Conservation (phyloP, 2,888 invertebrate genomes). For the Cerastoderma edule region DNA sequence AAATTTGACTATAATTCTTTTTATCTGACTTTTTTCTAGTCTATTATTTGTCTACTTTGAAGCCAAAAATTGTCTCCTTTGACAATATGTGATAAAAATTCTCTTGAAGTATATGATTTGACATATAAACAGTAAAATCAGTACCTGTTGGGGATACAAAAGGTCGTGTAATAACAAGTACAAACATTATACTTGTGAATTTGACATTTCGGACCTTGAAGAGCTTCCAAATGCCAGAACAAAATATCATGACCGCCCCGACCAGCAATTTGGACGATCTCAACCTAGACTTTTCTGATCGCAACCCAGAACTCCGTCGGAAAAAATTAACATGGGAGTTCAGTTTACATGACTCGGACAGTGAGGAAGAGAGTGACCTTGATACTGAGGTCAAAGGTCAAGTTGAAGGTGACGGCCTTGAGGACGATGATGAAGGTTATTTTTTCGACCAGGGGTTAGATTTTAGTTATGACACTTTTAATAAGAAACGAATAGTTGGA, state of each 20-base stretch:
- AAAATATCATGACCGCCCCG: slow-evolving; percentile 24
- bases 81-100: too few relatives aligned
- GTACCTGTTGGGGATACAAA: too few relatives aligned
- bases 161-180: too few relatives aligned
- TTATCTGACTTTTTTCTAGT: too few relatives aligned
- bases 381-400: slow-evolving; percentile 23
- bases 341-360: slow-evolving; percentile 28
- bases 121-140: too few relatives aligned
- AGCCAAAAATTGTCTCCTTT: too few relatives aligned
- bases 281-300: slow-evolving; percentile 64
- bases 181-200: too few relatives aligned
- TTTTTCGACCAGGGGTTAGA: slow-evolving; percentile 58
- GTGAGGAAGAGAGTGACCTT: slow-evolving; percentile 30
- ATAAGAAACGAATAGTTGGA: slow-evolving; percentile 19
- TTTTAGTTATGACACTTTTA: slow-evolving; percentile 35
- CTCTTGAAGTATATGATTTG: too few relatives aligned
- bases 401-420: slow-evolving; percentile 8
- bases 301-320: slow-evolving; percentile 39
- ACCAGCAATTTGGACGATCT: slow-evolving; percentile 52
- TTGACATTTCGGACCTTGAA: slow-evolving; percentile 2
- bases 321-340: slow-evolving; percentile 36
- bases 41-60: too few relatives aligned
- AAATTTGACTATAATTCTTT: too few relatives aligned
- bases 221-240: slow-evolving; percentile 29
- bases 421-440: slow-evolving; percentile 55